phyloP scores from a whole-genome alignment of 1,140 invertebrate genomes.

The Sinella curviseta region DNA sequence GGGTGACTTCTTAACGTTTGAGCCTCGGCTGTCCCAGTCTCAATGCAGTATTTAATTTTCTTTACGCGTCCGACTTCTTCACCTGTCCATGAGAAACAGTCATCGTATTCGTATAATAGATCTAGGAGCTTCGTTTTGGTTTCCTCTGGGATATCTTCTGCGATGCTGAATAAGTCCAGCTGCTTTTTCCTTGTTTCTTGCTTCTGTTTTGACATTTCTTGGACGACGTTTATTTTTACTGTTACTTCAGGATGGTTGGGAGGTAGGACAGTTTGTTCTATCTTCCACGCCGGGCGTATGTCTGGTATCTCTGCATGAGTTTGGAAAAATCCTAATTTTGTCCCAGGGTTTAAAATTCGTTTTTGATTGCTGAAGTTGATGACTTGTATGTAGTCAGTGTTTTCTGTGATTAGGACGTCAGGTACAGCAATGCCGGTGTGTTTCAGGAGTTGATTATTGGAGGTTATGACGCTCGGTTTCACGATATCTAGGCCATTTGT shows the following conservation, averaged over 20 bases:
- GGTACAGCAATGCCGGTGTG: not conserved
- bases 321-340: not conserved
- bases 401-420: not conserved
- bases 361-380: not conserved
- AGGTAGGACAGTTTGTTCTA: too few species aligned
- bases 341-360: not conserved
- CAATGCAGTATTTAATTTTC: not conserved
- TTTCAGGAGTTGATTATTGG: not conserved
- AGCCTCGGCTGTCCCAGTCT: too few species aligned
- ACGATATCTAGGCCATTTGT: too few species aligned
- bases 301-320: not conserved
- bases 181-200: not conserved
- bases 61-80: not conserved
- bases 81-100: not conserved
- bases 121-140: not conserved
- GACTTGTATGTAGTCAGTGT: not conserved
- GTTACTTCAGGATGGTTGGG: not conserved
- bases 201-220: not conserved
- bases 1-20: too few species aligned
- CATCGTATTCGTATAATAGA: not conserved
- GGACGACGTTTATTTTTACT: not conserved
- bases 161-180: not conserved
- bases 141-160: not conserved
- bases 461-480: not conserved
- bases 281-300: not conserved